Evolutionary conservation across 2,797 vertebrate genomes (phyloP).

Genomic region (Carapus acus): DNA sequence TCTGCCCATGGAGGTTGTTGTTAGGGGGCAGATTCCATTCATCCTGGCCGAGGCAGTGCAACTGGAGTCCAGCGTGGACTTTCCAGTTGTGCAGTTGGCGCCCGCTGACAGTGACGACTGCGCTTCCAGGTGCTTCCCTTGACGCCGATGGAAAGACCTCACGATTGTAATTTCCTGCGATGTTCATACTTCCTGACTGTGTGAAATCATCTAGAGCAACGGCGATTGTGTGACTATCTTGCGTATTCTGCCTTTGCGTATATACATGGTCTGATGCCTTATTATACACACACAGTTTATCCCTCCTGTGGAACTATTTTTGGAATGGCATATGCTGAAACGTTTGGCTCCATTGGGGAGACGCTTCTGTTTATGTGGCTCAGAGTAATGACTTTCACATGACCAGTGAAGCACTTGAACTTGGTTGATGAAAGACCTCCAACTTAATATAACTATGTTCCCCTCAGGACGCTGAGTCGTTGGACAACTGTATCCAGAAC

Average conservation of each 20-base stretch:
- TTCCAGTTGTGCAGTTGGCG: conserved; percentile 73
- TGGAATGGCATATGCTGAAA: background rate
- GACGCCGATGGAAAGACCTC: conserved; percentile 55
- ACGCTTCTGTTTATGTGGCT: background rate
- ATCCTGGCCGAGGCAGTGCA: conserved; percentile 12
- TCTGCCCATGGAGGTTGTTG: conserved; percentile 43
- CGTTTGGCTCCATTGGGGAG: background rate
- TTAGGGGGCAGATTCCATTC: conserved; percentile 34
- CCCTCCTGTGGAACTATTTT: background rate
- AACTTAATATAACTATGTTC: background rate
- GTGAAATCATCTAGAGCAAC: conserved; percentile 20
- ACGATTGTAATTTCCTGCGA: conserved; percentile 60
- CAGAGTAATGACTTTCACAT: background rate
- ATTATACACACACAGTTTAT: background rate
- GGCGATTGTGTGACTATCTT: conserved; percentile 18
- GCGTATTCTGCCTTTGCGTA: background rate
- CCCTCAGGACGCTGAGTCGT: conserved; percentile 76
- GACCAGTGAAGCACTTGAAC: background rate
- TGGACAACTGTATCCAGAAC: conserved; percentile 80
- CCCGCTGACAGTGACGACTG: conserved; percentile 59
- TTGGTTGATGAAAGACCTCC: too few relatives aligned
- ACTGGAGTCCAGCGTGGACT: conserved; percentile 57
- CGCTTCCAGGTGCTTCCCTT: conserved; percentile 77
- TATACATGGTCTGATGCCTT: background rate
- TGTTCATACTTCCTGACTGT: conserved; percentile 65